Percentiles rank a stretch among this genome's conserved stretches.
Conservation (phyloP, 2,797 vertebrate species). For the Falco peregrinus region DNA sequence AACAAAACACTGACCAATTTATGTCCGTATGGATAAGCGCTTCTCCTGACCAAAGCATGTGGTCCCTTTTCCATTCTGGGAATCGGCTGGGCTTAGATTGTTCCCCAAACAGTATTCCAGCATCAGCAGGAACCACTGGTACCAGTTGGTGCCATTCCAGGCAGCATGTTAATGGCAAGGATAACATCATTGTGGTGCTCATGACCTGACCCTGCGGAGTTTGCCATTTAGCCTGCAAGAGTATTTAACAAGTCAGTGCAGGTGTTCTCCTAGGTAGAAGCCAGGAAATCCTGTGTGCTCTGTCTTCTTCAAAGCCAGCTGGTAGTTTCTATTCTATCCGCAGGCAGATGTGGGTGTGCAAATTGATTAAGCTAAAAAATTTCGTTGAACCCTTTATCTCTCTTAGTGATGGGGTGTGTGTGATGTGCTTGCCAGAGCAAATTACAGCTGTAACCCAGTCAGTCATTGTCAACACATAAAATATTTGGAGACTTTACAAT, state of each 20-base stretch:
- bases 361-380: not conserved
- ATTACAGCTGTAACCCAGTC: not conserved
- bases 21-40: accelerated
- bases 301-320: not conserved
- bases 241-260: not conserved
- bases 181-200: accelerated
- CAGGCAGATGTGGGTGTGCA: not conserved
- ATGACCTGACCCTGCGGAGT: accelerated
- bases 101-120: not conserved
- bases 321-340: not conserved
- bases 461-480: not conserved
- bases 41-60: not conserved
- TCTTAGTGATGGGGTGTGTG: not conserved
- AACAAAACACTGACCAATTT: not conserved
- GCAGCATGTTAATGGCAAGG: not conserved
- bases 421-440: not conserved
- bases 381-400: not conserved
- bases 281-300: not conserved
- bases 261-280: not conserved
- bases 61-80: not conserved
- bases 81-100: not conserved
- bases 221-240: not conserved
- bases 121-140: no score
- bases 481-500: not conserved
- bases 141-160: not conserved